Evolutionary conservation across 2,888 invertebrate genomes (phyloP).

Genomic region (Saturnia pavonia): DNA sequence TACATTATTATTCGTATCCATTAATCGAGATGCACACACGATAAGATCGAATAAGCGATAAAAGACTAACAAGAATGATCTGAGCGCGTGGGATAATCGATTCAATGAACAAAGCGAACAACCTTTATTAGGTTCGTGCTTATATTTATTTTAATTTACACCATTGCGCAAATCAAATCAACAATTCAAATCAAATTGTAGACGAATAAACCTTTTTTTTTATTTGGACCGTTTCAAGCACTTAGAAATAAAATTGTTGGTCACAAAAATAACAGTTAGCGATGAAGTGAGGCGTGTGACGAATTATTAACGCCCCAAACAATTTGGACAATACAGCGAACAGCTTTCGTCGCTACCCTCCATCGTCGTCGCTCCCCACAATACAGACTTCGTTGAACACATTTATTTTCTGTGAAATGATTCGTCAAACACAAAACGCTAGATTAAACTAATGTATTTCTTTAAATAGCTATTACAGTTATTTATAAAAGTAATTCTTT

Average conservation of each 20-base stretch:
- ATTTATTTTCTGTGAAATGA: slow-evolving; percentile 51
- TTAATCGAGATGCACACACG: slow-evolving; percentile 51
- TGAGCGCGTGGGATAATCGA: slow-evolving; percentile 64
- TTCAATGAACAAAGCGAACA: slow-evolving; percentile 63
- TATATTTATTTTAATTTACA: slow-evolving; percentile 45
- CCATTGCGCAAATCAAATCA: slow-evolving; percentile 28
- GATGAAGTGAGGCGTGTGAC: slow-evolving; percentile 58
- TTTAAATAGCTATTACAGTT: not conserved
- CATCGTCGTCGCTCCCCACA: slow-evolving; percentile 41
- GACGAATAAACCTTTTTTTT: not conserved
- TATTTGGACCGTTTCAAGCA: slow-evolving; percentile 21
- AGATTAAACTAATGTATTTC: slow-evolving; percentile 29
- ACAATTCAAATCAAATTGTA: slow-evolving; percentile 8
- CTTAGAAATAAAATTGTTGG: slow-evolving; percentile 25
- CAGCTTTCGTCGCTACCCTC: slow-evolving; percentile 50
- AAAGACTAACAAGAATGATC: slow-evolving; percentile 55
- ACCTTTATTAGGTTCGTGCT: slow-evolving; percentile 53
- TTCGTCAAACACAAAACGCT: slow-evolving; percentile 39
- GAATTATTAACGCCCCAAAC: slow-evolving; percentile 68
- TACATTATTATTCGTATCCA: slow-evolving; percentile 37
- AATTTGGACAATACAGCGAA: slow-evolving; percentile 62
- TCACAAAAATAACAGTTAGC: slow-evolving; percentile 55
- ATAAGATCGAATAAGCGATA: slow-evolving; percentile 55
- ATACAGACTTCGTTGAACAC: slow-evolving; percentile 48
- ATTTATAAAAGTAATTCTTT: not conserved